Conservation (phyloP, 2,888 invertebrate genomes). For the Melieria picta region DNA sequence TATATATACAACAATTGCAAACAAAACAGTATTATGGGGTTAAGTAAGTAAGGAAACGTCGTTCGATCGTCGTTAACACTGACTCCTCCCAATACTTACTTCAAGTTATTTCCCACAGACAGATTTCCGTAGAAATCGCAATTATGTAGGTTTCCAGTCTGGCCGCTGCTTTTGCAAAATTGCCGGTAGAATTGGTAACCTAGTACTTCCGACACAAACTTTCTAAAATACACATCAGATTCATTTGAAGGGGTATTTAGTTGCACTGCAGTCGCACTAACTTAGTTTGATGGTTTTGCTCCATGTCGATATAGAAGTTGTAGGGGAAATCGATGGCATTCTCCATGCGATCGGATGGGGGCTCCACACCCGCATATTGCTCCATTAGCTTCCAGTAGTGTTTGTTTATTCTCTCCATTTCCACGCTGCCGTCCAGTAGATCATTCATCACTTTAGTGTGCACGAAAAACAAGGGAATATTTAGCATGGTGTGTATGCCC, state of each 20-base stretch:
- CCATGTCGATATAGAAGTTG: slow-evolving; percentile 73
- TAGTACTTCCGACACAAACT: slow-evolving; percentile 81
- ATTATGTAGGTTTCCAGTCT: slow-evolving; percentile 78
- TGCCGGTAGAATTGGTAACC: slow-evolving; percentile 85
- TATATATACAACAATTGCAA: neutral
- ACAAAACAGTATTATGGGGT: no score
- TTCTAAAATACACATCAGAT: slow-evolving; percentile 65
- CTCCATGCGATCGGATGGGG: slow-evolving; percentile 72
- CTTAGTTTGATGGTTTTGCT: slow-evolving; percentile 62
- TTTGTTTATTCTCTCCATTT: slow-evolving; percentile 72
- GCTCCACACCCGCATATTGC: slow-evolving; percentile 73
- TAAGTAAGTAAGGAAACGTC: neutral
- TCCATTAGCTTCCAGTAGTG: slow-evolving; percentile 75
- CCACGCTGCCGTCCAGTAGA: slow-evolving; percentile 71
- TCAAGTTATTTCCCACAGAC: slow-evolving; percentile 77
- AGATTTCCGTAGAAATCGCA: slow-evolving; percentile 86
- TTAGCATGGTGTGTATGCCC: slow-evolving; percentile 77
- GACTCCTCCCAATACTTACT: slow-evolving; percentile 62
- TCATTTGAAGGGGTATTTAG: neutral
- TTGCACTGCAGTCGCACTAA: slow-evolving; percentile 37
- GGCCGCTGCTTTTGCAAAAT: slow-evolving; percentile 78
- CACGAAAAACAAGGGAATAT: slow-evolving; percentile 76
- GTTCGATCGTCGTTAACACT: neutral
- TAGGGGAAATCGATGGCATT: slow-evolving; percentile 80
- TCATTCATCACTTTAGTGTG: slow-evolving; percentile 78